These are phyloP conservation scores for Gadus chalcogrammus DNA, from an alignment of 2,113 vertebrate genomes.

Conservation along the genomic window DNA sequence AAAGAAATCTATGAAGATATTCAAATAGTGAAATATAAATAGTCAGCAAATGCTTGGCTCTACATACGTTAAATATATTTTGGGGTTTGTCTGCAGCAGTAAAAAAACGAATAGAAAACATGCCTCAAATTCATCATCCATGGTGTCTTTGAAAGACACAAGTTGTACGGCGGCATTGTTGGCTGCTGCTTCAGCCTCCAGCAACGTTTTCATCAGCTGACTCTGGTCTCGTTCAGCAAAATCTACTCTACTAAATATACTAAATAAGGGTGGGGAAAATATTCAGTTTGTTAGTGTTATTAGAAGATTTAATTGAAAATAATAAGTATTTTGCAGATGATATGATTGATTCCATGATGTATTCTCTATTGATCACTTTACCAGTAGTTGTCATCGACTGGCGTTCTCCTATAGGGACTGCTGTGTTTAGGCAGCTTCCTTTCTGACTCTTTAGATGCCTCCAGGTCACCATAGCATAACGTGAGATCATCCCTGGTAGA, in stretches of 20 bases:
- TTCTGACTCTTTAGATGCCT: conserved; percentile 11
- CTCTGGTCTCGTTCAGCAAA: conserved; percentile 24
- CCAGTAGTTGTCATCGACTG: conserved; percentile 38
- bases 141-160: conserved; percentile 70
- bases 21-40: neutral
- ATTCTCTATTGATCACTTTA: conserved; percentile 28
- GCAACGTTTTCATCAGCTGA: conserved; percentile 62
- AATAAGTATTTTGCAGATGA: neutral
- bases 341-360: neutral
- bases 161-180: conserved; percentile 72
- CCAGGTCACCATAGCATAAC: conserved; percentile 29
- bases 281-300: neutral
- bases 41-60: neutral
- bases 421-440: conserved; percentile 21
- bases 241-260: conserved; percentile 31
- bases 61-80: neutral
- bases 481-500: conserved; percentile 32
- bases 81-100: neutral
- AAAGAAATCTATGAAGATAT: neutral
- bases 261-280: neutral
- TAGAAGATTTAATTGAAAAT: neutral
- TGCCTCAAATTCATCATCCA: conserved; percentile 68
- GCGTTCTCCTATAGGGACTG: conserved; percentile 17
- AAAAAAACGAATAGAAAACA: conserved; percentile 27
- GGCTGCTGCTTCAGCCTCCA: conserved; percentile 70